Percentiles rank a stretch among this genome's conserved stretches.
These are phyloP conservation scores for Lasioglossum calceatum DNA, from an alignment of 2,888 invertebrate species.

Conservation along the genomic window DNA sequence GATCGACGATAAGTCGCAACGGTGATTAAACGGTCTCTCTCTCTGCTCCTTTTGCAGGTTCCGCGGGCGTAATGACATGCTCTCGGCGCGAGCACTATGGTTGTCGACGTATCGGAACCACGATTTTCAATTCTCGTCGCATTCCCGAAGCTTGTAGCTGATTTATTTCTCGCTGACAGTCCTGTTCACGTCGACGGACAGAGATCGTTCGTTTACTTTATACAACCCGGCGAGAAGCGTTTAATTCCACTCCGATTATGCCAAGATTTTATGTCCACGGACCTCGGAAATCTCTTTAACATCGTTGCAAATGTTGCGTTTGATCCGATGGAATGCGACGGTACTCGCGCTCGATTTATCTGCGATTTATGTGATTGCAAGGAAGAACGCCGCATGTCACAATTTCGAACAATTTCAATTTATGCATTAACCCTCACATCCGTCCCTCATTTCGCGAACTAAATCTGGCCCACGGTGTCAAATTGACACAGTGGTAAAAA, in stretches of 20 bases:
- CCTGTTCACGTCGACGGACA: background rate
- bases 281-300: slow-evolving; percentile 14
- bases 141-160: background rate
- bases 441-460: too few relatives aligned
- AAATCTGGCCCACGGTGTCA: too few relatives aligned
- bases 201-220: slow-evolving; percentile 28
- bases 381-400: too few relatives aligned
- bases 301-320: background rate
- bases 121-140: slow-evolving; percentile 23
- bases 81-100: background rate
- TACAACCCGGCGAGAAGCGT: slow-evolving; percentile 17
- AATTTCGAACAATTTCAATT: too few relatives aligned
- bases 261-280: slow-evolving; percentile 21
- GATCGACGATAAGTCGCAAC: slow-evolving; percentile 29
- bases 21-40: slow-evolving; percentile 17
- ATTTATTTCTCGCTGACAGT: slow-evolving; percentile 22
- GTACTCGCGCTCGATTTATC: background rate
- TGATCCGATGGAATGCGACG: background rate
- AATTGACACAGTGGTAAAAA: too few relatives aligned
- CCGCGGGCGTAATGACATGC: slow-evolving; percentile 9
- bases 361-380: background rate
- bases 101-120: slow-evolving; percentile 7
- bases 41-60: slow-evolving; percentile 12
- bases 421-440: too few relatives aligned
- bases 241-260: slow-evolving; percentile 32